These are phyloP conservation scores for Poecilia picta DNA, from an alignment of 2,797 vertebrate species.

Conservation along the genomic window DNA sequence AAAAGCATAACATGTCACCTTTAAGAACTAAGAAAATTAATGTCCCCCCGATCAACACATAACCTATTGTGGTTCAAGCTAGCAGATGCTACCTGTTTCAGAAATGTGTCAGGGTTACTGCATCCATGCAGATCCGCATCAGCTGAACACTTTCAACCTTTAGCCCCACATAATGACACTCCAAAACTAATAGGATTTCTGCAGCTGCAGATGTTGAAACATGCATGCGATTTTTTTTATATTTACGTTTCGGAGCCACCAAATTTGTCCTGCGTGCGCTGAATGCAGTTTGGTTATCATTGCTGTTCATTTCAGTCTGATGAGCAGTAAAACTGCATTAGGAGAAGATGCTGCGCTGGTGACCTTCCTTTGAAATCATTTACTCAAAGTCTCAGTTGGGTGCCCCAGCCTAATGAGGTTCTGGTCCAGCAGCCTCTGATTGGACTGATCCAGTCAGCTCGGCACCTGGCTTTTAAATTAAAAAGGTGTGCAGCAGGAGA, in stretches of 20 bases:
- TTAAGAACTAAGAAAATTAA: too few relatives aligned
- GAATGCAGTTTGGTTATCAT: background rate
- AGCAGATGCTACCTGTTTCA: background rate
- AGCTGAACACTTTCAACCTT: background rate
- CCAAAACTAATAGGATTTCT: background rate
- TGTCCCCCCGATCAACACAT: background rate
- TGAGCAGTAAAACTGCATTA: constrained; percentile 24
- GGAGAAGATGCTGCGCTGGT: constrained; percentile 21
- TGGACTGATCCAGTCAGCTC: constrained; percentile 36
- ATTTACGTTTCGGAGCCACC: background rate
- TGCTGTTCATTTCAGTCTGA: constrained; percentile 20
- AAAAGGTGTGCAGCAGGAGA: constrained; percentile 3
- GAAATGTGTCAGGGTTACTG: background rate
- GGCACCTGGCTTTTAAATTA: constrained; percentile 18
- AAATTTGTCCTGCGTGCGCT: background rate
- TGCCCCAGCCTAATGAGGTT: constrained; percentile 44
- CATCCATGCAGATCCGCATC: background rate
- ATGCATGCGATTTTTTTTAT: background rate
- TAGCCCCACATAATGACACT: background rate
- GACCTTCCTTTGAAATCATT: constrained; percentile 37
- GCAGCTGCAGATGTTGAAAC: background rate
- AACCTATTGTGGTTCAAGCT: background rate
- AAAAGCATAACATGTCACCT: too few relatives aligned
- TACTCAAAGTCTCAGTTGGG: constrained; percentile 18
- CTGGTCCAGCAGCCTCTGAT: constrained; percentile 27